phyloP scores from a whole-genome alignment of 2,797 vertebrate genomes.

The Enteromius paludinosus region DNA sequence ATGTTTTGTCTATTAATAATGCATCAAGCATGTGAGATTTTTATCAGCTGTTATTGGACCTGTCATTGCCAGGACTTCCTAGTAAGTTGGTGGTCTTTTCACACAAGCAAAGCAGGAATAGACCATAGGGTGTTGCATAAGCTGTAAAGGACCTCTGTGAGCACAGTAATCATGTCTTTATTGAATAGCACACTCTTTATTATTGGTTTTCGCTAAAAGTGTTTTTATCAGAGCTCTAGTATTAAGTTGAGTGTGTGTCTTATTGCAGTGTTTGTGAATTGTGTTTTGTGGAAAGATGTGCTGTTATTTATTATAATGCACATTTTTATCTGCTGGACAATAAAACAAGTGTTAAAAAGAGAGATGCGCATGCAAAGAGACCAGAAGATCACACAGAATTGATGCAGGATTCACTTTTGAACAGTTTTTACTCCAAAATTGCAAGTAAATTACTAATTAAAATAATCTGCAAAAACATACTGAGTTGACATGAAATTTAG shows the following conservation, averaged over 20 bases:
- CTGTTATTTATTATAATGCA: background rate
- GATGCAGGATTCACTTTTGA: background rate
- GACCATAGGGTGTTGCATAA: background rate
- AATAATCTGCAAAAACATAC: background rate
- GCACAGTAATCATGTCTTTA: background rate
- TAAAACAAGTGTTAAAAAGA: background rate
- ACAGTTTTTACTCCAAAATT: background rate
- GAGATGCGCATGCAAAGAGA: background rate
- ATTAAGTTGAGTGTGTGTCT: background rate
- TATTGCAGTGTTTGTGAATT: background rate
- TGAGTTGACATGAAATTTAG: background rate
- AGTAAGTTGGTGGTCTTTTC: slow-evolving; percentile 23
- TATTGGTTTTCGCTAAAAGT: background rate
- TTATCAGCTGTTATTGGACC: background rate
- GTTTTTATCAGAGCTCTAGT: background rate
- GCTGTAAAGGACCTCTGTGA: slow-evolving; percentile 19
- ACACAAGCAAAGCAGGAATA: slow-evolving; percentile 7
- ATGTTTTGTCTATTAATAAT: background rate
- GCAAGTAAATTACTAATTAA: background rate
- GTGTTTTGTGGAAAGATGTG: too few relatives aligned
- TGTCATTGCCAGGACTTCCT: slow-evolving; percentile 13
- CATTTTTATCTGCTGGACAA: background rate
- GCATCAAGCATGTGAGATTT: background rate
- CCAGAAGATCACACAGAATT: background rate
- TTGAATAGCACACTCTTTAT: background rate